Percentiles rank a stretch among this genome's conserved stretches.
phyloP scores from a whole-genome alignment of 1,140 invertebrate species.

The Latrodectus geometricus region DNA sequence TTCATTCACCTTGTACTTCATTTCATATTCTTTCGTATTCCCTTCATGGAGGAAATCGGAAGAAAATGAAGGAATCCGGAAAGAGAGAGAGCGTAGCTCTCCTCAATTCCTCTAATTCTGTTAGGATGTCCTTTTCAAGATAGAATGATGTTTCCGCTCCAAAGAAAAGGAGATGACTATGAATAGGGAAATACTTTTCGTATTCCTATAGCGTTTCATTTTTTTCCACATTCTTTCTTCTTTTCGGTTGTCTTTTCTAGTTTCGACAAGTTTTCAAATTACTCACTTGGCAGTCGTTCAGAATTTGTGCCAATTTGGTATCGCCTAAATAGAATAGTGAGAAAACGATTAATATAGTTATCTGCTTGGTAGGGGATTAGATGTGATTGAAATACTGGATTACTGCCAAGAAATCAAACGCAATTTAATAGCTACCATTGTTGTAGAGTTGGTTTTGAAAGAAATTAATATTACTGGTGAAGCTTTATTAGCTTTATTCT shows the following conservation, averaged over 20 bases:
- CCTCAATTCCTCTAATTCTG: constrained; percentile 25
- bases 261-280: not conserved
- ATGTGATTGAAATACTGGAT: too few relatives aligned
- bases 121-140: constrained; percentile 25
- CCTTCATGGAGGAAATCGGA: not conserved
- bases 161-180: constrained; percentile 5
- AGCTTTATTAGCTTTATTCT: too few relatives aligned
- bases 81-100: not conserved
- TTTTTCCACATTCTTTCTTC: not conserved
- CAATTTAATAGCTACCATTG: too few relatives aligned
- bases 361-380: too few relatives aligned
- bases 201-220: not conserved
- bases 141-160: constrained; percentile 16
- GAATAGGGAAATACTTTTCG: not conserved
- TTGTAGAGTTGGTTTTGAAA: too few relatives aligned
- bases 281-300: not conserved
- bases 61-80: not conserved
- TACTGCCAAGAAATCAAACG: too few relatives aligned
- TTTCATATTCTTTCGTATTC: constrained; percentile 44
- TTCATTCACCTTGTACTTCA: constrained; percentile 8
- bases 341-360: too few relatives aligned
- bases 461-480: too few relatives aligned
- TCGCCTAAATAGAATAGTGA: too few relatives aligned
- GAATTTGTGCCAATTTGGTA: too few relatives aligned
- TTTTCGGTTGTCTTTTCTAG: not conserved